Base-by-base conservation (phyloP, 1,140 invertebrate species). In the Cydia strobilella region DNA sequence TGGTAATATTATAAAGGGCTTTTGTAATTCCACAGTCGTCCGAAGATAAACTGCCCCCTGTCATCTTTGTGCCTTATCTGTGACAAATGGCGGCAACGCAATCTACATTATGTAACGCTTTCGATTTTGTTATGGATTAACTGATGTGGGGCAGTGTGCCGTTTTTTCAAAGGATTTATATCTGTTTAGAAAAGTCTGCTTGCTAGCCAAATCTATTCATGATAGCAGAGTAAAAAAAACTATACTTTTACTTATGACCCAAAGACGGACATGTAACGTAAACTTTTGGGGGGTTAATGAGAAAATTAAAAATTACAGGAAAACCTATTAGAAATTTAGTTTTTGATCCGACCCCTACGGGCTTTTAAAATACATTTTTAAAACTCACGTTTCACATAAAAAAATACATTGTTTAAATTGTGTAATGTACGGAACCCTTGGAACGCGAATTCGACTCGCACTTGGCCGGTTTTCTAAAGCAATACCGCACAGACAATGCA, bases 1-100 rank as follows among this genome's bases (percentile, higher is more conserved):
- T 23, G 18, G 54, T 59, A 59, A 59, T 59, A 59, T 59, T 59
- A 59, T 59, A 59, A 59, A 59, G 54, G 63, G 27, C 13, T 65
- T 65, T 69, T 69, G 65, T 69, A 35, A 69, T 35, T 69, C 65
- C 18, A 35, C 31, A 69, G 31, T 9, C 27, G 65, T 35, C 65
- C 27, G 27, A 69, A 69, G 65, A 69, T 35, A 69, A 69, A 69
- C 65, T 69, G 65, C 65, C 65, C 65, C 27, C 27, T 69, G 65
- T 69, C 65, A 35, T 69, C 65, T 69, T 69, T 69, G 31, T 69
- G 31, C 65, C 35, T 69, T 69, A 69, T 69, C 65, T 39, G 65
- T 69, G 65, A 69, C 65, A 69, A 35, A 69, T 69, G 27, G 65
- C 35, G 15, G 65, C 27, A 69, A 69, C 65, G 65, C 65, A 69